Evolutionary conservation across 2,113 vertebrate species (phyloP).

Genomic region (Phyllostomus hastatus): DNA sequence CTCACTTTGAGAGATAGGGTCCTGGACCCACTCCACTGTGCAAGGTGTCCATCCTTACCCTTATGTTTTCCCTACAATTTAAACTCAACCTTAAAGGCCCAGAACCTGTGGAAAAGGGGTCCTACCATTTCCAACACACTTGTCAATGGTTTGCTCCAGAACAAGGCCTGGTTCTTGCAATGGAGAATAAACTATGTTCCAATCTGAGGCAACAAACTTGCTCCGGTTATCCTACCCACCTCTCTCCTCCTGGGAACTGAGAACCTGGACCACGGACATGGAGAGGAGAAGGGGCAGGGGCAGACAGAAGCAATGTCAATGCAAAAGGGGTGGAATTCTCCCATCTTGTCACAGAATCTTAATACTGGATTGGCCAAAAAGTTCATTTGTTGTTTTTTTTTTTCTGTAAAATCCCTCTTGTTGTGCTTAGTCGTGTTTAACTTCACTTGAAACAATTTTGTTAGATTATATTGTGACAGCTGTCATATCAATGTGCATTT

Average conservation of each 20-base stretch:
- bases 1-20: neutral
- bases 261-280: rapidly evolving
- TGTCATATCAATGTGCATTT: no score
- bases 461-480: no score
- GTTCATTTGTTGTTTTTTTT: no score
- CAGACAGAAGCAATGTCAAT: neutral
- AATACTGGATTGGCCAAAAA: neutral
- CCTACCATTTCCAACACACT: neutral
- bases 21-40: rapidly evolving
- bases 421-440: no score
- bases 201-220: neutral
- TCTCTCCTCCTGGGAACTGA: neutral
- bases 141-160: neutral
- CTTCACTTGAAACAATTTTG: no score
- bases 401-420: no score
- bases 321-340: no score
- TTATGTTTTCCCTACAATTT: neutral
- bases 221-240: rapidly evolving
- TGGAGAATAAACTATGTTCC: neutral
- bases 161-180: neutral
- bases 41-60: neutral
- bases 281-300: rapidly evolving
- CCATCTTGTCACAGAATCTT: neutral
- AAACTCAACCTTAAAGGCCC: neutral
- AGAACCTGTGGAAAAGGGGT: neutral